Conservation (phyloP, 1,140 invertebrate genomes). For the Bactericera cockerelli region DNA sequence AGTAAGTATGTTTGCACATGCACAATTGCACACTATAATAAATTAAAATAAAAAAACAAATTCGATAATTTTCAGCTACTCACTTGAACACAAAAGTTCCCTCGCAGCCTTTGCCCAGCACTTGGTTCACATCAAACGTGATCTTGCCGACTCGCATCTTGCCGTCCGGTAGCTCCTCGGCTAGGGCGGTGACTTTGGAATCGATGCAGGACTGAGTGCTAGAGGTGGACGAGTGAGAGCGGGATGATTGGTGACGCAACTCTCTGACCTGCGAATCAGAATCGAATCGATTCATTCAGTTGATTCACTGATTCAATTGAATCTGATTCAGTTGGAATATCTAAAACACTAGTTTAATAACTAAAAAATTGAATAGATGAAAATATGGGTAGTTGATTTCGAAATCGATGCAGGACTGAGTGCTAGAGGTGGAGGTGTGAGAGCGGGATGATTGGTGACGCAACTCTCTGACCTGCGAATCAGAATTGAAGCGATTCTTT, state of each 20-base stretch:
- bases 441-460: conserved; percentile 47
- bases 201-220: conserved; percentile 22
- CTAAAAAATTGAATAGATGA: too few relatives aligned
- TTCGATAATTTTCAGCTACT: too few relatives aligned
- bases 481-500: not conserved
- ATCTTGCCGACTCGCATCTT: conserved; percentile 78
- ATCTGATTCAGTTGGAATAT: too few relatives aligned
- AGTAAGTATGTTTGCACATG: too few relatives aligned
- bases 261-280: conserved; percentile 36
- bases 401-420: conserved; percentile 23
- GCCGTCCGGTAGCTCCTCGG: conserved; percentile 54
- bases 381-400: conserved; percentile 28
- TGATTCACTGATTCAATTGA: too few relatives aligned
- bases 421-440: conserved; percentile 28
- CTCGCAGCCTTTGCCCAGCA: conserved; percentile 95
- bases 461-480: conserved; percentile 40
- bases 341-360: too few relatives aligned
- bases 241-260: conserved; percentile 48
- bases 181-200: conserved; percentile 27
- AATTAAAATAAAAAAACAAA: too few relatives aligned
- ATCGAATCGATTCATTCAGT: too few relatives aligned
- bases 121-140: conserved; percentile 62
- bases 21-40: too few relatives aligned
- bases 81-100: conserved; percentile 94
- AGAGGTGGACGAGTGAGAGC: conserved; percentile 32